Percentiles rank a stretch among this genome's conserved stretches.
Evolutionary conservation across 2,888 invertebrate species (phyloP).

Genomic region (Drosophila ustulata): DNA sequence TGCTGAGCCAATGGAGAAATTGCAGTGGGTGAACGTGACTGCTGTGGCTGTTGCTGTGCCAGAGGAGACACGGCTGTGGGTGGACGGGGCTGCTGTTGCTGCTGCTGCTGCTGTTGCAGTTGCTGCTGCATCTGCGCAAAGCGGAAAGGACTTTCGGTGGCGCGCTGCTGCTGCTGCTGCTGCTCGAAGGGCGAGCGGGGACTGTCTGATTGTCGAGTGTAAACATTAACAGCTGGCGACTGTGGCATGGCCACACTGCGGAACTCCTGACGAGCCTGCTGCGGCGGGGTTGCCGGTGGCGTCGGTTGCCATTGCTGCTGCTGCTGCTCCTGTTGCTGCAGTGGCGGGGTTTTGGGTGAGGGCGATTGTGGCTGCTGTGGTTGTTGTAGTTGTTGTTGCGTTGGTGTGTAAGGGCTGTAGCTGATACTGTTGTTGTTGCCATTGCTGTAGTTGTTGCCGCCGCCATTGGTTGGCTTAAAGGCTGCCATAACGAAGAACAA

Average conservation of each 20-base stretch:
- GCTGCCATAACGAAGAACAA: slow-evolving; percentile 27
- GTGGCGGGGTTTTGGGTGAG: slow-evolving; percentile 58
- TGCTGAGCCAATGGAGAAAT: slow-evolving; percentile 67
- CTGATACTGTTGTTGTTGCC: slow-evolving; percentile 42
- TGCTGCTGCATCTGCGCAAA: slow-evolving; percentile 60
- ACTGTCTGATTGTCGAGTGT: slow-evolving; percentile 79
- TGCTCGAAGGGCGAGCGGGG: slow-evolving; percentile 70
- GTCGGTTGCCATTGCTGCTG: slow-evolving; percentile 59
- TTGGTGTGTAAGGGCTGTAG: slow-evolving; percentile 52
- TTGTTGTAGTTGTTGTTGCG: slow-evolving; percentile 61
- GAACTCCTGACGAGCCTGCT: slow-evolving; percentile 72
- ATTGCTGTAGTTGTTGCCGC: slow-evolving; percentile 35
- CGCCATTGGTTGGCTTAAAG: slow-evolving; percentile 39
- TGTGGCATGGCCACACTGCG: slow-evolving; percentile 82
- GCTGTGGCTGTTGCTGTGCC: slow-evolving; percentile 55
- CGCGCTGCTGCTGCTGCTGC: slow-evolving; percentile 58
- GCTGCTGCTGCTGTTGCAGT: slow-evolving; percentile 46
- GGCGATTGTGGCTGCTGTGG: slow-evolving; percentile 48
- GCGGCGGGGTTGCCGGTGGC: slow-evolving; percentile 68
- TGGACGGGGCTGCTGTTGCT: slow-evolving; percentile 57
- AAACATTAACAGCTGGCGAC: slow-evolving; percentile 76
- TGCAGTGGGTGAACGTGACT: slow-evolving; percentile 52
- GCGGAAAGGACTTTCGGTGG: slow-evolving; percentile 68
- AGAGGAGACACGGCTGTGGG: slow-evolving; percentile 66
- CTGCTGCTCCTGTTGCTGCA: slow-evolving; percentile 60